Evolutionary conservation across 2,888 invertebrate genomes (phyloP).

Genomic region (Slavum lentiscoides): DNA sequence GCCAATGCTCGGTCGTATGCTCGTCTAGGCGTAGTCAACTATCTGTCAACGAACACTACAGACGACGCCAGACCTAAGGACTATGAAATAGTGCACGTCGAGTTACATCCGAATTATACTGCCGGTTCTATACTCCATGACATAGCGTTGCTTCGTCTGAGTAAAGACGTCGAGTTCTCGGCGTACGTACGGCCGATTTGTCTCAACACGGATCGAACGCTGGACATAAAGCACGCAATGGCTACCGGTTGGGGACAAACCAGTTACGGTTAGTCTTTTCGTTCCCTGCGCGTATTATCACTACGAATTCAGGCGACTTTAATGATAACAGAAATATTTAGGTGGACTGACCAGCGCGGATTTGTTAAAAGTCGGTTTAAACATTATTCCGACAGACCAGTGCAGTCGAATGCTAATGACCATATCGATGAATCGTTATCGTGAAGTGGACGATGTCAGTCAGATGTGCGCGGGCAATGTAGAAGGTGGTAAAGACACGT

Average conservation of each 20-base stretch:
- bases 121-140: conserved; percentile 62
- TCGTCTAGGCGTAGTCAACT: conserved; percentile 44
- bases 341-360: conserved; percentile 52
- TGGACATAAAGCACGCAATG: conserved; percentile 59
- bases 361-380: conserved; percentile 55
- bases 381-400: conserved; percentile 10
- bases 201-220: conserved; percentile 59
- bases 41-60: conserved; percentile 58
- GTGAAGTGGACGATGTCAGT: conserved; percentile 55
- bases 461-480: conserved; percentile 61
- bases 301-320: not conserved
- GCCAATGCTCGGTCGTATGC: conserved; percentile 60
- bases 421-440: conserved; percentile 24
- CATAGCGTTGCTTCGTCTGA: conserved; percentile 68
- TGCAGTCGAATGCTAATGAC: conserved; percentile 27
- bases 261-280: conserved; percentile 57
- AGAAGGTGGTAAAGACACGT: conserved; percentile 62
- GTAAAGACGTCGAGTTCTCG: conserved; percentile 62
- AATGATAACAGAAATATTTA: conserved; percentile 22
- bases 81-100: conserved; percentile 61
- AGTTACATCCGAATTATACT: conserved; percentile 66
- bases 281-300: not conserved
- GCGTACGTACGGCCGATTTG: conserved; percentile 69
- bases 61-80: conserved; percentile 63
- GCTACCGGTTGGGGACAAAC: conserved; percentile 69